Base-by-base conservation (phyloP, 2,888 invertebrate species). In the Philereme transversata region DNA sequence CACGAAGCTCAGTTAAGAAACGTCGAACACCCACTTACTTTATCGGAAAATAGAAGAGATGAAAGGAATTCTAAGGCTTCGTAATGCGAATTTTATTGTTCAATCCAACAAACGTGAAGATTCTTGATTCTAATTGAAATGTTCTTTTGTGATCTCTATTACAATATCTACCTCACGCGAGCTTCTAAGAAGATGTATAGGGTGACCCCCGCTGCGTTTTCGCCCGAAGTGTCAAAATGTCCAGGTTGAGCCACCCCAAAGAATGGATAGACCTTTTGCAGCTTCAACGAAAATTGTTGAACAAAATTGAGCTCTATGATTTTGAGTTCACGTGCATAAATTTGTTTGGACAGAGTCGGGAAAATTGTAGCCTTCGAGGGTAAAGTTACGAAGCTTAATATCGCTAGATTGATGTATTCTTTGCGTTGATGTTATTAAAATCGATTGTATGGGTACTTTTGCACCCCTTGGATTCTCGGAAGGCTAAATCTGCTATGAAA, bases 191-290 rank as follows among this genome's bases (percentile, higher is more conserved):
- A 90, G 76, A 85, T 78, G 78, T 82, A 86, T 83, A 84, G 81
- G 79, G 75, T 66, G 87, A 70, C 83, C 80, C 92, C 92, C 83
- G 88, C 89, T 86, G 92, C 50, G 88, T 78, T 79, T 89, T 90
- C 85, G 84, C 82, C 84, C 84, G 84, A 91, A 90, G 90, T 90
- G 92, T 92, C 92, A 91, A 90, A 89, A 90, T 87, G 88, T 86
- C 85, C 81, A 80, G 82, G 74, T 81, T 77, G 80, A 84, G 78
- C 88, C 83, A 87, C 85, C 84, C 86, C 74, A 76, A 70, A 57
- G 57, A 65, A 61, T 48, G 9, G 56, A 62, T 57, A 49, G 38
- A 22, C 34, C 22, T 52, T 35, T 57, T 47, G 50, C 53, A 49
- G 46, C 41, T 34, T 51, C 10, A 48, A 50, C 9, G 9, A 48